These are phyloP conservation scores for Tachycineta bicolor DNA, from an alignment of 2,113 vertebrate species.

Conservation along the genomic window DNA sequence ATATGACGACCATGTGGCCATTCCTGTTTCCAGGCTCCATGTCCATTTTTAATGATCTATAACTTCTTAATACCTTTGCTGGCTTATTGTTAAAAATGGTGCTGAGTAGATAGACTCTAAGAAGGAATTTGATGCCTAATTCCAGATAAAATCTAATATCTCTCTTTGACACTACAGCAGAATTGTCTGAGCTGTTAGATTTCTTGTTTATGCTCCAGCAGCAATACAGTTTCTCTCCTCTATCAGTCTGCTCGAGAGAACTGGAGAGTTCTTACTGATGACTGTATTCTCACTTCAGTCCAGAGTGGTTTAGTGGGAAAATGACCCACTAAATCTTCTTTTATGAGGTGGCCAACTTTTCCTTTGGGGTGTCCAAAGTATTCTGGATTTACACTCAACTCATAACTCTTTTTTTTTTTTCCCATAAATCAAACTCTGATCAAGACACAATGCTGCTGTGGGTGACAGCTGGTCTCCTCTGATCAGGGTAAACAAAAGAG, in stretches of 20 bases:
- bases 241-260: neutral
- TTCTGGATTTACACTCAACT: neutral
- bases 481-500: neutral
- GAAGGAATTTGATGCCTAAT: neutral
- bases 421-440: neutral
- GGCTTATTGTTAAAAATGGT: neutral
- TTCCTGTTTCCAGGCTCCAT: neutral
- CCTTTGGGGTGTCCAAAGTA: neutral
- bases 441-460: neutral
- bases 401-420: neutral
- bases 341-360: neutral
- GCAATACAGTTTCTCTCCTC: neutral
- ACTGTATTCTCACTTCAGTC: neutral
- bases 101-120: neutral
- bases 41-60: neutral
- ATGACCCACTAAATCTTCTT: neutral
- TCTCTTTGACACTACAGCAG: neutral
- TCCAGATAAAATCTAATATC: neutral
- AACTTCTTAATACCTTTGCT: neutral
- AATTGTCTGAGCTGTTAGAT: neutral
- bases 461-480: neutral
- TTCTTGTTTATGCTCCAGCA: neutral
- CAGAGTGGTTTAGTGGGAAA: neutral
- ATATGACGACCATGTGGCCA: neutral
- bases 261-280: neutral